Evolutionary conservation across 1,140 invertebrate species (phyloP), one percentile per base, ranked within the genome.

Genomic region (Scaptodrosophila lebanonensis): DNA sequence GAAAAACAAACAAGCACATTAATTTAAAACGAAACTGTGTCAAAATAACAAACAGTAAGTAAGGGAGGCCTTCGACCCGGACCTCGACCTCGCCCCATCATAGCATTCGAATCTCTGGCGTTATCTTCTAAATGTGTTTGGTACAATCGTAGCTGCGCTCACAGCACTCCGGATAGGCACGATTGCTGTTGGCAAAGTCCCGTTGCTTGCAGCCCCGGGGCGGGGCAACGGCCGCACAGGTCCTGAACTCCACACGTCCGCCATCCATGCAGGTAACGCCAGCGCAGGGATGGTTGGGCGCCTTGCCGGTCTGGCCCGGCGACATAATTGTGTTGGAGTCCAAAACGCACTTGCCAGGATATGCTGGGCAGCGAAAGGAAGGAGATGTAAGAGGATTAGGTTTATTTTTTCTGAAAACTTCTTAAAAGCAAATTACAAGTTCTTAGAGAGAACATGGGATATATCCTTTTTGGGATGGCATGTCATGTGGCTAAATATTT

Each of bases 141-240:
- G 4, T 56, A 49, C 83, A 85, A 32, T 85, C 77, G 47, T 85
- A 70, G 16, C 22, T 0, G 5, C 83, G 83, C 40, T 85, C 83
- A 40, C 83, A 85, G 58, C 83, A 85, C 0, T 35, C 64, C 1
- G 83, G 83, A 42, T 32, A 85, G n/a, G 11, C 1, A 18, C 83
- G 77, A 16, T 85, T 82, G n/a, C 29, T 56, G 63, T 85, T 66
- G 15, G 82, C 83, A 47, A 85, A 85, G 38, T 85, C 83, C 12
- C 83, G 83, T 48, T 38, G 56, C 65, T 83, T 85, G 65, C 83
- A 85, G n/a, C 83, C 83, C 53, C 64, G 82, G 1, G 70, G 83
- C 13, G 70, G 73, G 3, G 83, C 62, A 9, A 66, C 58, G 1
- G 83, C 65, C 1, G 8, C 1, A 29, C 83, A 85, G 15, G 83